Conservation (phyloP, 2,113 vertebrate species). For the Stercorarius parasiticus region DNA sequence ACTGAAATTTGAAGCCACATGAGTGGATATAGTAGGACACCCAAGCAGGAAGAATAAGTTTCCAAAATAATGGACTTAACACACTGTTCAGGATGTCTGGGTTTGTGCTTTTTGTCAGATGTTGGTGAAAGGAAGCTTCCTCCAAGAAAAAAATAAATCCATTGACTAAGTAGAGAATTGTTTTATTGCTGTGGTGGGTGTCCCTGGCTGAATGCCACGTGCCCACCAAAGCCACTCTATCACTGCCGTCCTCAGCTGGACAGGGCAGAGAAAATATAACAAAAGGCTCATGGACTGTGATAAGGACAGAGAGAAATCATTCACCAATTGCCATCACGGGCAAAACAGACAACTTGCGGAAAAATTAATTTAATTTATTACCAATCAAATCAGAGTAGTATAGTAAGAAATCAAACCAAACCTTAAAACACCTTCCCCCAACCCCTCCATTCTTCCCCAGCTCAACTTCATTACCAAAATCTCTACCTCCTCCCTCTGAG, state of each 20-base stretch:
- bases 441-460: too few relatives aligned
- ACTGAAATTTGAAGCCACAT: background rate
- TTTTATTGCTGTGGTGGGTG: background rate
- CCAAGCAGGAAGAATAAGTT: background rate
- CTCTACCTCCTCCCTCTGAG: too few relatives aligned
- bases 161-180: background rate
- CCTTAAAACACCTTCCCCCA: too few relatives aligned
- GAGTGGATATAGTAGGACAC: background rate
- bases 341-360: background rate
- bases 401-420: too few relatives aligned
- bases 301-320: too few relatives aligned
- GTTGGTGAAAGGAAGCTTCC: background rate
- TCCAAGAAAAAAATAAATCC: background rate
- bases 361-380: too few relatives aligned
- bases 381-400: too few relatives aligned
- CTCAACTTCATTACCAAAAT: too few relatives aligned
- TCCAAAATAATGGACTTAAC: background rate
- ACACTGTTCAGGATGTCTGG: background rate
- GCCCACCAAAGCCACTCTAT: background rate
- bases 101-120: background rate
- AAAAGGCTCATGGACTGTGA: background rate
- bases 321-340: fast-evolving
- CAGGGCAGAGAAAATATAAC: background rate
- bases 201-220: background rate
- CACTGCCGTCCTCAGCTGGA: background rate